Conservation (phyloP, 2,888 invertebrate species). For the Drosophila dives region DNA sequence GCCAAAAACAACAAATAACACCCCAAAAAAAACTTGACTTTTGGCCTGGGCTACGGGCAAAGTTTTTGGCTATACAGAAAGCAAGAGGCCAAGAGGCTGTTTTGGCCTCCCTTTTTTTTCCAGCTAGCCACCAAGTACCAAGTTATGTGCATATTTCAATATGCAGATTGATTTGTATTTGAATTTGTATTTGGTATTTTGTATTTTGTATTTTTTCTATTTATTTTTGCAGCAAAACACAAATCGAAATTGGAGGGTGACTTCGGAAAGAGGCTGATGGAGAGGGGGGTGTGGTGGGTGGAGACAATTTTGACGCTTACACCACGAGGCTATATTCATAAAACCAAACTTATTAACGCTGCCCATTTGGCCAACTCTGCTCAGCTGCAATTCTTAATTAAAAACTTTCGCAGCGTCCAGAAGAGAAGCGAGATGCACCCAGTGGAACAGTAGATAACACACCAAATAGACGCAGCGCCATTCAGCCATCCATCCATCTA, state of each 20-base stretch:
- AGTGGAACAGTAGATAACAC: constrained; percentile 51
- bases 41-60: constrained; percentile 32
- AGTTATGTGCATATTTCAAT: constrained; percentile 70
- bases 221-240: constrained; percentile 1
- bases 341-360: constrained; percentile 27
- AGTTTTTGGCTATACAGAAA: constrained; percentile 39
- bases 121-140: constrained; percentile 34
- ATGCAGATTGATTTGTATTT: constrained; percentile 70
- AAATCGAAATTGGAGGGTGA: background rate
- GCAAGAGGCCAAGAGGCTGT: background rate
- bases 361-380: background rate
- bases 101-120: background rate
- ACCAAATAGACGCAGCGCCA: background rate
- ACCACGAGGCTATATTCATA: constrained; percentile 21
- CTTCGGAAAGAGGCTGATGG: background rate
- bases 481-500: background rate
- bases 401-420: constrained; percentile 53
- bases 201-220: background rate
- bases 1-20: constrained; percentile 7
- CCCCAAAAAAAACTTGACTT: constrained; percentile 31
- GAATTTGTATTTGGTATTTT: constrained; percentile 16
- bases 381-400: constrained; percentile 63
- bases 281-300: background rate
- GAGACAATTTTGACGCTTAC: background rate
- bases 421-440: constrained; percentile 8